Percentiles rank a stretch among this genome's conserved stretches.
These are phyloP conservation scores for Psittacula derbiana DNA, from an alignment of 2,797 vertebrate genomes.

Conservation along the genomic window DNA sequence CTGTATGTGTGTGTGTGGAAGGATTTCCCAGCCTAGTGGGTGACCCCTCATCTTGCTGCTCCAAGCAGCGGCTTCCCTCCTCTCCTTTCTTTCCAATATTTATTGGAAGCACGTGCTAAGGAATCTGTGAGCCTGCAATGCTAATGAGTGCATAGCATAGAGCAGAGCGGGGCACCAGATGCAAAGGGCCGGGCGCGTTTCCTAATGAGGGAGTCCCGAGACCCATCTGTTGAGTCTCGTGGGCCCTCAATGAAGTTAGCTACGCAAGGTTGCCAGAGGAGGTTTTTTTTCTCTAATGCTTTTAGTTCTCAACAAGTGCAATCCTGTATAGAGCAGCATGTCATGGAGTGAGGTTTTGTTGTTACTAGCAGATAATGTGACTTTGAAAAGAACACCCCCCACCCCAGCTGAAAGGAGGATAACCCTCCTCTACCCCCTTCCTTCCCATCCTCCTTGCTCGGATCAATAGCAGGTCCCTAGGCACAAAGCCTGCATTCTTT, in stretches of 20 bases:
- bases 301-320: conserved; percentile 76
- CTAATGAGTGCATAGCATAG: background rate
- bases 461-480: conserved; percentile 80
- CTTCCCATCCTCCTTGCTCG: conserved; percentile 56
- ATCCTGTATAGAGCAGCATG: conserved; percentile 73
- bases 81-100: conserved; percentile 21
- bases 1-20: background rate
- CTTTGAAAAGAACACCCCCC: conserved; percentile 74
- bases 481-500: conserved; percentile 82
- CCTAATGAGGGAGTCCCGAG: conserved; percentile 60
- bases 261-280: conserved; percentile 57
- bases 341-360: conserved; percentile 77
- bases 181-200: conserved; percentile 1
- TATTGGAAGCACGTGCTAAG: conserved; percentile 67
- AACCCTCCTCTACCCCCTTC: conserved; percentile 60
- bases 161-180: conserved; percentile 39
- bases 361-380: conserved; percentile 75
- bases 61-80: background rate
- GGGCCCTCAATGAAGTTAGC: conserved; percentile 68
- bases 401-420: conserved; percentile 65
- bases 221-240: conserved; percentile 75
- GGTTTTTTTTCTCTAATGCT: conserved; percentile 44
- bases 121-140: conserved; percentile 24
- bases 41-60: background rate
- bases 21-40: conserved; percentile 9